phyloP scores from a whole-genome alignment of 2,888 invertebrate genomes.

The Cerastis rubricosa region DNA sequence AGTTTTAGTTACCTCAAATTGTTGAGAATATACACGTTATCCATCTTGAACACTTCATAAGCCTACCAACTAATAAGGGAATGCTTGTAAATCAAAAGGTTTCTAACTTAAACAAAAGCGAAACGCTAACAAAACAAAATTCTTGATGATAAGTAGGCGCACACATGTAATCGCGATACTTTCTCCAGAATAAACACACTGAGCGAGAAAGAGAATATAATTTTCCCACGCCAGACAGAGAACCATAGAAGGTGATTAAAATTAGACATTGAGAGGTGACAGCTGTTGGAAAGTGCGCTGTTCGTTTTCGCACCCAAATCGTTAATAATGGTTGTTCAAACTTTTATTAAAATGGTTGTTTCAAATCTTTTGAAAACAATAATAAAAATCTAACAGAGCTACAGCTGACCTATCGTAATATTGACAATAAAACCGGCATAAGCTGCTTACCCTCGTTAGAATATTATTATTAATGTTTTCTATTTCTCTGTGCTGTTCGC shows the following conservation, averaged over 20 bases:
- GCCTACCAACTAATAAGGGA: conserved; percentile 44
- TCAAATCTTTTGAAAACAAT: not conserved
- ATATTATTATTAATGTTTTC: not conserved
- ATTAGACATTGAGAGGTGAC: conserved; percentile 48
- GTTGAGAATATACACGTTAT: conserved; percentile 84
- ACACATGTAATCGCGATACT: conserved; percentile 39
- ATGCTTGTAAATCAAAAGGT: not conserved
- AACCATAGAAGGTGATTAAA: conserved; percentile 15
- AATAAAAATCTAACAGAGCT: not conserved
- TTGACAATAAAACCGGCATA: not conserved
- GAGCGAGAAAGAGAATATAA: conserved; percentile 12
- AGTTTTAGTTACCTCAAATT: conserved; percentile 81
- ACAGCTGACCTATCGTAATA: not conserved
- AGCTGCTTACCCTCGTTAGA: not conserved
- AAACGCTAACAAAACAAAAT: conserved; percentile 54
- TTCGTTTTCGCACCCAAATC: conserved; percentile 1
- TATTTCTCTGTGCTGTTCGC: not conserved
- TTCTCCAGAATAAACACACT: conserved; percentile 49
- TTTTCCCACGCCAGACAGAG: conserved; percentile 12
- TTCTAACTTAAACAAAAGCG: conserved; percentile 44
- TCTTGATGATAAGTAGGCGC: conserved; percentile 17
- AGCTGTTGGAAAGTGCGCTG: conserved; percentile 10
- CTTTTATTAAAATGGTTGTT: not conserved
- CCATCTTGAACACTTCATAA: conserved; percentile 76
- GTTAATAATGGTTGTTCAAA: conserved; percentile 1